Evolutionary conservation across 2,888 invertebrate species (phyloP), one percentile per base, ranked within the genome.

Genomic region (Dermolepida albohirtum): DNA sequence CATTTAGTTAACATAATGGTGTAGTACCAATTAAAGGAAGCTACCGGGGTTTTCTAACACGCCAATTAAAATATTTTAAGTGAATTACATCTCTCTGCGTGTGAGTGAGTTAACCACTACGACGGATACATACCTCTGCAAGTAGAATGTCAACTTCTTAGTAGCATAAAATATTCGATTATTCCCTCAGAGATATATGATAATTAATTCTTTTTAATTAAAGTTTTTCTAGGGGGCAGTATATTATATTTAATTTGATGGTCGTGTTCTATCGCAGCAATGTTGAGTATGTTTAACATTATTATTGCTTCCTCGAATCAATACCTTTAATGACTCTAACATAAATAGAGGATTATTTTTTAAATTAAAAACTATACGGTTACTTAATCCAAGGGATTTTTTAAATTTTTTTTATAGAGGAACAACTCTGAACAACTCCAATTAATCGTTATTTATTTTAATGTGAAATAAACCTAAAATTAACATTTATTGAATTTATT

Each of bases 21-120:
- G 59, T 62, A 62, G 47, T 62, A 62, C 59, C 59, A 62, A 62
- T 62, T 62, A 62, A 62, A 62, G 59, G 14, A 47, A 62, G 59
- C 59, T 62, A 62, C 59, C 47, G 59, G 59, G 59, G 59, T 62
- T 62, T 62, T 62, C 59, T 62, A 62, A 62, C 59, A 62, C 59
- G 59, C 59, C 59, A 62, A 62, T 62, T 62, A 62, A 62, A 62
- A 62, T 62, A 62, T 62, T 47, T 62, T 62, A 62, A 49, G 47
- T 49, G 59, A 49, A 62, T 62, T 62, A 47, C 59, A 44, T 34
- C 16, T 29, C 47, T 62, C 22, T 47, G 14, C 59, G 40, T 11
- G 40, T 40, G 40, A 40, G 39, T 54, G 54, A 54, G 40, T 54
- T 39, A 39, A 54, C 40, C 4, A 17, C 54, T 54, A 16, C 40